These are phyloP conservation scores for Oreochromis tanganicae DNA, from an alignment of 2,113 vertebrate genomes.

Conservation along the genomic window DNA sequence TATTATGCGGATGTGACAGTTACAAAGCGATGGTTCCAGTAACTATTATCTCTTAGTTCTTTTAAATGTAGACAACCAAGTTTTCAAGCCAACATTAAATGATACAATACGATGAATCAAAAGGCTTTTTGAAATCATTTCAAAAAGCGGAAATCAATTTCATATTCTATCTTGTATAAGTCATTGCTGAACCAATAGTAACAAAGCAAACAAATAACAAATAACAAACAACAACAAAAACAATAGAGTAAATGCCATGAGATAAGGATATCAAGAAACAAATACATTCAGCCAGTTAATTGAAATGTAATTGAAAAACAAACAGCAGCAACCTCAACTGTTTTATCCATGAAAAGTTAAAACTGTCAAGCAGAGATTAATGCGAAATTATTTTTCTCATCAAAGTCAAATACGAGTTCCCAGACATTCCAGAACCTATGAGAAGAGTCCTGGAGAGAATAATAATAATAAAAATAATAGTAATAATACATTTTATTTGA, in stretches of 20 bases:
- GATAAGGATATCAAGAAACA: background rate
- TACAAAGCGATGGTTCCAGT: background rate
- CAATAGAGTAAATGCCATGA: background rate
- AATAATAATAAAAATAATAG: accelerated
- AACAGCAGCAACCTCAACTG: background rate
- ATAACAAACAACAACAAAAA: background rate
- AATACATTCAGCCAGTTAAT: background rate
- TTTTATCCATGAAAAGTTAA: background rate
- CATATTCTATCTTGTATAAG: background rate
- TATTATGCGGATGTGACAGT: background rate
- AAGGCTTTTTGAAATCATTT: background rate
- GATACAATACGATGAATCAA: background rate
- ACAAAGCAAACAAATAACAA: background rate
- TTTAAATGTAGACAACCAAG: background rate
- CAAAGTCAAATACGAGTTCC: background rate
- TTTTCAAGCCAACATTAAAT: background rate
- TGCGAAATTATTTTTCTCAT: background rate
- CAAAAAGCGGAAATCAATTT: background rate
- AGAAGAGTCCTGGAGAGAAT: background rate
- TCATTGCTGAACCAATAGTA: background rate
- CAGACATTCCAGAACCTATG: background rate
- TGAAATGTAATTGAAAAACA: background rate
- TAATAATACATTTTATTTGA: background rate
- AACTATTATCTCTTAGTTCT: background rate
- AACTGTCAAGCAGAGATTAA: background rate